phyloP scores from a whole-genome alignment of 1,140 invertebrate species.

The Pectinophora gossypiella region DNA sequence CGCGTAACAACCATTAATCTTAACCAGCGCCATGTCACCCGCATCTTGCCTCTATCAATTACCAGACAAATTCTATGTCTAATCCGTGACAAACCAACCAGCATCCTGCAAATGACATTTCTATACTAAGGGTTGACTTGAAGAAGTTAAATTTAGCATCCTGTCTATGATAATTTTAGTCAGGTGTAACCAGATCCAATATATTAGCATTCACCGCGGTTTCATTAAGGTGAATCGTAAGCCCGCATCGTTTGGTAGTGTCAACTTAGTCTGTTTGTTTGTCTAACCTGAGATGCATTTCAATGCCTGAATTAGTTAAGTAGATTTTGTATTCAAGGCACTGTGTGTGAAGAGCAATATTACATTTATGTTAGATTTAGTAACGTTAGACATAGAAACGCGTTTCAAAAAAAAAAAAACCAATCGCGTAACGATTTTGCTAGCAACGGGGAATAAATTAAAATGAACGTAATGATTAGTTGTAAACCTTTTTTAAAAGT shows the following conservation, averaged over 20 bases:
- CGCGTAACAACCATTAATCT: background rate
- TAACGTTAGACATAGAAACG: no score
- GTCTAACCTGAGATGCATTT: slow-evolving; percentile 33
- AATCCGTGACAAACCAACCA: no score
- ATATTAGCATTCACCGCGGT: background rate
- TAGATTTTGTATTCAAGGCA: no score
- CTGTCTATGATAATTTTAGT: background rate
- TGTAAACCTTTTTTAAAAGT: no score
- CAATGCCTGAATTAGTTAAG: slow-evolving; percentile 14
- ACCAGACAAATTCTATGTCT: slow-evolving; percentile 2
- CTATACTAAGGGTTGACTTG: background rate
- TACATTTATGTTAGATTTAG: no score
- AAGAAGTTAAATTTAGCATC: no score
- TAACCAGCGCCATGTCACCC: background rate
- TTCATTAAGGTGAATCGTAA: background rate
- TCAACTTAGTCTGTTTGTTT: slow-evolving; percentile 28
- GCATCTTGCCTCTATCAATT: slow-evolving; percentile 2
- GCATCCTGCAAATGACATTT: background rate
- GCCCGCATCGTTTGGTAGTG: slow-evolving; percentile 36
- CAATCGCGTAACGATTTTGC: no score
- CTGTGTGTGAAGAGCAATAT: no score
- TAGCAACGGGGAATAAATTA: no score
- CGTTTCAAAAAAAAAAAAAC: no score
- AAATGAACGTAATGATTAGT: no score
- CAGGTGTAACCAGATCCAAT: background rate